A percentile compares a stretch with the other conserved stretches of the same genome.
Evolutionary conservation across 2,888 invertebrate genomes (phyloP).

Genomic region (Cantharis flavilabris): DNA sequence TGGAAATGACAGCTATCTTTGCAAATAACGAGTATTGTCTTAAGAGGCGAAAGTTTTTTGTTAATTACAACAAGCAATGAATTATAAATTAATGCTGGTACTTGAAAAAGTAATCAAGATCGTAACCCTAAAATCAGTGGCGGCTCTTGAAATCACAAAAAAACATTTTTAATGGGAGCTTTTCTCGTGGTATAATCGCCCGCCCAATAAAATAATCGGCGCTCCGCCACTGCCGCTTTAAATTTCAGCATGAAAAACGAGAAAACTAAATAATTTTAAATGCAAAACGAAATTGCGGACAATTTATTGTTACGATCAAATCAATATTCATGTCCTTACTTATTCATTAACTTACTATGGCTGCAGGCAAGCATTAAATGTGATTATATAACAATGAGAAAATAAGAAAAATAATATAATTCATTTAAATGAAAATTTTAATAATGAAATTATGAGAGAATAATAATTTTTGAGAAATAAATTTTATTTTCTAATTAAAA

Average conservation of each 20-base stretch:
- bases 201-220: background rate
- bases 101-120: background rate
- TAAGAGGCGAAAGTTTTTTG: background rate
- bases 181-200: background rate
- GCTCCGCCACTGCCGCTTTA: background rate
- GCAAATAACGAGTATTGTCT: conserved; percentile 21
- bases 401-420: background rate
- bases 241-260: background rate
- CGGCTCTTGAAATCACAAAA: background rate
- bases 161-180: too few species aligned
- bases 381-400: background rate
- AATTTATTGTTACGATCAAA: conserved; percentile 7
- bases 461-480: background rate
- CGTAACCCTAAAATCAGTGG: background rate
- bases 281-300: background rate
- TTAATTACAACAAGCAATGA: background rate
- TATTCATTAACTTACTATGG: conserved; percentile 12
- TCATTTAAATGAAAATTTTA: background rate
- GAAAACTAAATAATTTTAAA: background rate
- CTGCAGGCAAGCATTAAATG: background rate
- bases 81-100: background rate
- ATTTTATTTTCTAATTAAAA: background rate
- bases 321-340: conserved; percentile 22
- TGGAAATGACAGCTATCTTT: conserved; percentile 42
- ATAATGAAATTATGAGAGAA: background rate